Base-by-base conservation (phyloP, 1,140 invertebrate species). In the Sarcophaga peregrina region DNA sequence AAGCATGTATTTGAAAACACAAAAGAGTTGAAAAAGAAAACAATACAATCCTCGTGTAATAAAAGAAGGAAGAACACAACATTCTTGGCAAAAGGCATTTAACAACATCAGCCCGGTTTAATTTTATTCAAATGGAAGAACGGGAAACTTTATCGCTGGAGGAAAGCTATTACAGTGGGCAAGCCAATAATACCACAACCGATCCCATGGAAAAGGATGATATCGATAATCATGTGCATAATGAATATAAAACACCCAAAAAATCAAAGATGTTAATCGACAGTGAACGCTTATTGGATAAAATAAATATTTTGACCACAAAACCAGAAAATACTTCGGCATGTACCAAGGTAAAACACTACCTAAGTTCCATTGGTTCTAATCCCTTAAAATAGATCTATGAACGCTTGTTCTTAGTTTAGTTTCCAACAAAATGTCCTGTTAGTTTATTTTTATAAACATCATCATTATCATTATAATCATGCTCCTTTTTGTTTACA, bases 291-390 rank as follows among this genome's bases (percentile, higher is more conserved):
- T 83, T 89, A 52, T 83, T 89, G 83, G 87, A 89, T 17, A 89
- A 89, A 84, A 89, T 89, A 37, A 89, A 89, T 80, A 89, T 89
- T 46, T 82, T 89, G 81, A 89, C 88, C 80, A 89, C 88, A 37
- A 88, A 86, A 54, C 87, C 86, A n/a, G 88, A 89, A 73, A 89
- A 88, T 84, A 86, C 88, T 46, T 86, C 86, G 25, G 82, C 87
- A 8, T 89, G 87, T 87, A 86, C 88, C 81, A 89, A 89, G 85
- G 88, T 89, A 88, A 82, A 17, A 46, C 80, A 25, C 11, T 11
- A 47, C 3, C 8, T 48, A n/a, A 72, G 68, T 20, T n/a, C 25
- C 25, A 2, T 37, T 37, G 25, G 25, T 37, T 37, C 25, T 37
- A 37, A 25, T n/a, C 25, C 20, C 48, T 80, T 8, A 3, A 62